Evolutionary conservation across 2,113 vertebrate species (phyloP).

Genomic region (Abramis brama): DNA sequence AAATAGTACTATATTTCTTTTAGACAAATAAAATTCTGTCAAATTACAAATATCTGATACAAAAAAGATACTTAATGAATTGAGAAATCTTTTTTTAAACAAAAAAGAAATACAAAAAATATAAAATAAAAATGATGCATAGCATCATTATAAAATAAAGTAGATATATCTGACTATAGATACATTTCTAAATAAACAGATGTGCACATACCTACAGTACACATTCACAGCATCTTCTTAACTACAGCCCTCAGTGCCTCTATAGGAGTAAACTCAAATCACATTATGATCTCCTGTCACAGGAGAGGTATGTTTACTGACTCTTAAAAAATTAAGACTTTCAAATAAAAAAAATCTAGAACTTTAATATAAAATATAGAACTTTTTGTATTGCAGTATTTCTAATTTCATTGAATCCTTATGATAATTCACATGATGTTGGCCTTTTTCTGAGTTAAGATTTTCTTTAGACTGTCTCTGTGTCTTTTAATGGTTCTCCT

Average conservation of each 20-base stretch:
- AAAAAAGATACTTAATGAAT: neutral
- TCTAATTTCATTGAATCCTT: neutral
- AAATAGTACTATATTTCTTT: no score
- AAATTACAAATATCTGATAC: neutral
- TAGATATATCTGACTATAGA: neutral
- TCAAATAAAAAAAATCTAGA: neutral
- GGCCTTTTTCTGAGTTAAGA: neutral
- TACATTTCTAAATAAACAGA: slow-evolving; percentile 6
- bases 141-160: neutral
- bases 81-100: neutral
- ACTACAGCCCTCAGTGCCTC: no score
- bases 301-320: no score
- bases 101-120: neutral
- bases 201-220: neutral
- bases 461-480: neutral
- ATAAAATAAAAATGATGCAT: neutral
- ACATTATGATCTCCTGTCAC: no score
- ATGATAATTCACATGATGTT: neutral
- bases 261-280: no score
- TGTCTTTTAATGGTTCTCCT: neutral
- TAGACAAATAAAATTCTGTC: neutral
- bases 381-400: neutral
- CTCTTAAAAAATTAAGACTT: no score
- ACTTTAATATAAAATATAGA: neutral
- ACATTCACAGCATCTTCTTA: slow-evolving; percentile 10